A percentile compares a stretch with the other conserved stretches of the same genome.
Evolutionary conservation across 2,113 vertebrate species (phyloP).

Genomic region (Xiphophorus hellerii): DNA sequence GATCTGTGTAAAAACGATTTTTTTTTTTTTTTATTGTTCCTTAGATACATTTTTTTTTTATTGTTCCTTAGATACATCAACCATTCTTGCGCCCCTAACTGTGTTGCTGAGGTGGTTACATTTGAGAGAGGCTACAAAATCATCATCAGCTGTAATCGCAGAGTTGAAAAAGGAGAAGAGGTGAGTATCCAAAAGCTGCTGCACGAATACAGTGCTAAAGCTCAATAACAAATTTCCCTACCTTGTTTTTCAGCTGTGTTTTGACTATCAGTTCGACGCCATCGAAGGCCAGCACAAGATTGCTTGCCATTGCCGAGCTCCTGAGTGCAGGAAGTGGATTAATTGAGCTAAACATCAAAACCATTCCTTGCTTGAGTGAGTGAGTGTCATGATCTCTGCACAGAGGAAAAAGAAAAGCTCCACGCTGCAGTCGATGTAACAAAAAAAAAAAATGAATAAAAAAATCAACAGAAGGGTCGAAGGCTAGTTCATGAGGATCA

Average conservation of each 20-base stretch:
- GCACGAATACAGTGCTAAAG: not conserved
- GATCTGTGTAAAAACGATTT: not conserved
- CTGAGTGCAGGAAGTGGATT: constrained; percentile 99
- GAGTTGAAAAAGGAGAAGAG: constrained; percentile 97
- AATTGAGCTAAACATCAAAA: constrained; percentile 81
- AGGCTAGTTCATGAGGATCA: constrained; percentile 23
- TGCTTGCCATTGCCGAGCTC: constrained; percentile 93
- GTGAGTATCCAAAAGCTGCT: constrained; percentile 62
- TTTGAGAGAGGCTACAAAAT: constrained; percentile 98
- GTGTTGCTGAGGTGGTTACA: constrained; percentile 96
- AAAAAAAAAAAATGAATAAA: too few relatives aligned
- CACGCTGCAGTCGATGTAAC: constrained; percentile 59
- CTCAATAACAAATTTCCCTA: not conserved
- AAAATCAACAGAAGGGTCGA: constrained; percentile 17
- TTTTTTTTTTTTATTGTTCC: constrained; percentile 1
- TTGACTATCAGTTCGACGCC: constrained; percentile 95
- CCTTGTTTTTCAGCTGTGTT: constrained; percentile 87
- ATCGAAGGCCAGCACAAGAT: constrained; percentile 93
- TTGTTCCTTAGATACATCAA: constrained; percentile 90
- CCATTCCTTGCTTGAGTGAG: constrained; percentile 80
- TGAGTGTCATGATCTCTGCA: constrained; percentile 78
- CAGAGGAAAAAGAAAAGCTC: constrained; percentile 69
- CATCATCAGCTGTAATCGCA: constrained; percentile 93
- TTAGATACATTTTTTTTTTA: constrained; percentile 85
- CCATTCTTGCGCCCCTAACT: constrained; percentile 96